Conservation (phyloP, 2,113 vertebrate species). For the Mola mola region DNA sequence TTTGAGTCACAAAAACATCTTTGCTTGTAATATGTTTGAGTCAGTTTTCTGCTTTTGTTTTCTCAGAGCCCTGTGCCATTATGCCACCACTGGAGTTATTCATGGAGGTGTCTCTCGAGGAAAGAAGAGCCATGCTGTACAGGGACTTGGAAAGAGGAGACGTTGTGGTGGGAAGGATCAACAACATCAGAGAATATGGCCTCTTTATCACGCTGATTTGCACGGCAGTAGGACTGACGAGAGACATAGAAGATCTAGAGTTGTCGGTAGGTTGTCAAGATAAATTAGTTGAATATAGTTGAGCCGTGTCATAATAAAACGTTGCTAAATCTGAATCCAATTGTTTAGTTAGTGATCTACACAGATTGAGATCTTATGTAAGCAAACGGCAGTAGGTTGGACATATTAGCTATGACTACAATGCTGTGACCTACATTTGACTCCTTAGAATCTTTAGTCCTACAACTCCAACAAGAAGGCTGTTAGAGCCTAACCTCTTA, state of each 20-base stretch:
- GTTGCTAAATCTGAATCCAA: no score
- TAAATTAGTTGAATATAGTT: not conserved
- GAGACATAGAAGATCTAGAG: constrained; percentile 92
- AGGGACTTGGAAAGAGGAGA: constrained; percentile 93
- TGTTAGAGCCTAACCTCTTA: no score
- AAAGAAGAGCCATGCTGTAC: constrained; percentile 90
- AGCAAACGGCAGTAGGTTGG: no score
- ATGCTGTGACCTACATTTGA: no score
- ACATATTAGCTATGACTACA: no score
- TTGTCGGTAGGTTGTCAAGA: constrained; percentile 83
- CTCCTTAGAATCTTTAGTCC: no score
- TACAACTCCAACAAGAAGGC: no score
- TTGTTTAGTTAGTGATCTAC: no score
- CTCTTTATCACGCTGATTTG: constrained; percentile 96
- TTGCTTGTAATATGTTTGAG: not conserved
- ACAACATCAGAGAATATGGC: constrained; percentile 94
- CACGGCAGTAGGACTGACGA: constrained; percentile 85
- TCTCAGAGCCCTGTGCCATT: constrained; percentile 88
- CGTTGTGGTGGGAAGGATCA: constrained; percentile 91
- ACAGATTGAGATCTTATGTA: no score
- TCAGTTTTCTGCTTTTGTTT: not conserved
- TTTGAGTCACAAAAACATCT: no score
- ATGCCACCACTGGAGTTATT: constrained; percentile 95
- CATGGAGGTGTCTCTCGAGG: constrained; percentile 89
- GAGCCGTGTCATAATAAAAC: not conserved